phyloP scores from a whole-genome alignment of 2,888 invertebrate species.

The Laspeyria flexula region DNA sequence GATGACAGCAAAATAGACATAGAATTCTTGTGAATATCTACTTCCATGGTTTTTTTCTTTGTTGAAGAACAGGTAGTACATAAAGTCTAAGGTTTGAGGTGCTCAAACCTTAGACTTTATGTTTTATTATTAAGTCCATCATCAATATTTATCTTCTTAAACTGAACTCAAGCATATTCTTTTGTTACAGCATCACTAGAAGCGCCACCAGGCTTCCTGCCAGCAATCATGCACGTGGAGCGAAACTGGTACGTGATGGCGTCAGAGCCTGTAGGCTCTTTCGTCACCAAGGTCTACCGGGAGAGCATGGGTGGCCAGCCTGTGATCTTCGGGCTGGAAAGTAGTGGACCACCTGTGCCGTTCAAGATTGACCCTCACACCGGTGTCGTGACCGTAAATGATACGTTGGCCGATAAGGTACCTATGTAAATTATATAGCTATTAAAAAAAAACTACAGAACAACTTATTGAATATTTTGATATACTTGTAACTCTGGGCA shows the following conservation, averaged over 20 bases:
- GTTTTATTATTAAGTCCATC: too few species aligned
- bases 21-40: too few species aligned
- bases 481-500: too few species aligned
- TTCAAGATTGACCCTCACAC: slow-evolving; percentile 91
- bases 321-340: slow-evolving; percentile 90
- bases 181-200: slow-evolving; percentile 76
- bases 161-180: too few species aligned
- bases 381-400: slow-evolving; percentile 92
- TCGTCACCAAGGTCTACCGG: slow-evolving; percentile 90
- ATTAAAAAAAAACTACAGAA: too few species aligned
- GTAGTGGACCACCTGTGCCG: slow-evolving; percentile 86
- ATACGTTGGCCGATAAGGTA: slow-evolving; percentile 91
- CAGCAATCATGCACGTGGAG: slow-evolving; percentile 89
- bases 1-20: too few species aligned
- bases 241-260: slow-evolving; percentile 92
- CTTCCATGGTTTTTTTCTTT: too few species aligned
- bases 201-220: slow-evolving; percentile 82
- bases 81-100: too few species aligned
- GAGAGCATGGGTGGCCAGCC: slow-evolving; percentile 88
- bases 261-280: slow-evolving; percentile 89
- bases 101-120: too few species aligned
- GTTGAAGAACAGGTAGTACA: too few species aligned
- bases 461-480: too few species aligned
- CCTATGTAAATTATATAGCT: neutral
- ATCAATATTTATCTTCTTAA: too few species aligned